phyloP scores from a whole-genome alignment of 1,140 invertebrate genomes.

The Tetramorium alpestre region DNA sequence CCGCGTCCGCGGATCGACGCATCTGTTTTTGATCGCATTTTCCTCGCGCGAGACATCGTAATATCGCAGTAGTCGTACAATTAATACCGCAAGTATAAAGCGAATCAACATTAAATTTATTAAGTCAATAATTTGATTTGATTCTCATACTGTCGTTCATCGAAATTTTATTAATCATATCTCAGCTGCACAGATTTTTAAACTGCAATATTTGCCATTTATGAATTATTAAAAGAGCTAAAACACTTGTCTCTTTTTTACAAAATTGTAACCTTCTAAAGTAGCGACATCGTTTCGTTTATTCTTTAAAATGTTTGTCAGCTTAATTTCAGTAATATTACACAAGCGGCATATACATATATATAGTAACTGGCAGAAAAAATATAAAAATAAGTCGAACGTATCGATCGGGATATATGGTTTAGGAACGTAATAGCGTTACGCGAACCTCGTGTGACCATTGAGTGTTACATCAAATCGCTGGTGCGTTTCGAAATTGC shows the following conservation, averaged over 20 bases:
- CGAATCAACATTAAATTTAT: background rate
- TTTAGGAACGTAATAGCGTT: conserved; percentile 32
- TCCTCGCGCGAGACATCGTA: background rate
- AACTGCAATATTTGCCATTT: background rate
- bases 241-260: too few relatives aligned
- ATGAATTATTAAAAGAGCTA: background rate
- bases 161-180: background rate
- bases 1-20: background rate
- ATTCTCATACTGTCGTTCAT: background rate
- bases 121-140: conserved; percentile 20
- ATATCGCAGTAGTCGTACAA: conserved; percentile 6
- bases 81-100: conserved; percentile 28
- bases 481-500: conserved; percentile 32
- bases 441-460: background rate
- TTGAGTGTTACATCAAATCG: conserved; percentile 6
- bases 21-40: background rate
- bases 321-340: background rate
- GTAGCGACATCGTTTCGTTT: background rate
- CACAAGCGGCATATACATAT: background rate
- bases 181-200: background rate
- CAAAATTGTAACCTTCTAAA: background rate
- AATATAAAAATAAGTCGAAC: conserved; percentile 48
- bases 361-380: background rate
- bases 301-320: background rate
- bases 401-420: conserved; percentile 3